phyloP scores from a whole-genome alignment of 2,888 invertebrate species.

The Adineta ricciae region DNA sequence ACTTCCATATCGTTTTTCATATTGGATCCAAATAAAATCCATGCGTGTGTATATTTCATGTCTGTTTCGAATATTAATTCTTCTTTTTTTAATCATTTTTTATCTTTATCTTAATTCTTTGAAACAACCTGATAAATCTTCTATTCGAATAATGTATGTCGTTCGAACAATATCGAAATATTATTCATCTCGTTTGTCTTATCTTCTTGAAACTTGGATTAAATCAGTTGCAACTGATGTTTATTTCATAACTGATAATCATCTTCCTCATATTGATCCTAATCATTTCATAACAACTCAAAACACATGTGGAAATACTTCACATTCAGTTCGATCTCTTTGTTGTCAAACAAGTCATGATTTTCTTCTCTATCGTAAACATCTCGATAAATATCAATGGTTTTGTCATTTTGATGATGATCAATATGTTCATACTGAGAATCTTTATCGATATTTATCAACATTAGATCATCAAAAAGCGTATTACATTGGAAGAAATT shows the following conservation, averaged over 20 bases:
- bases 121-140: background rate
- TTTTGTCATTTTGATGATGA: constrained; percentile 98
- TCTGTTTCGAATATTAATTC: too few species aligned
- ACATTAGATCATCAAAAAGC: background rate
- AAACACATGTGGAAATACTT: constrained; percentile 54
- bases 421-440: constrained; percentile 87
- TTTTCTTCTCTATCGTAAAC: background rate
- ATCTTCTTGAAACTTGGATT: constrained; percentile 88
- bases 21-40: too few species aligned
- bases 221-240: constrained; percentile 81
- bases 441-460: constrained; percentile 57
- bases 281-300: constrained; percentile 52
- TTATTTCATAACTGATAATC: constrained; percentile 42
- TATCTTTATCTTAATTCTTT: too few species aligned
- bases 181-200: constrained; percentile 69
- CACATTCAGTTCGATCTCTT: constrained; percentile 62
- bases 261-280: background rate
- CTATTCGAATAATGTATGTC: background rate
- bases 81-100: too few species aligned
- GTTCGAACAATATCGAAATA: constrained; percentile 68
- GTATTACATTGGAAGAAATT: background rate
- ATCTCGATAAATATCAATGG: constrained; percentile 56
- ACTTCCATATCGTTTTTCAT: too few species aligned
- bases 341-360: constrained; percentile 84
- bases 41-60: too few species aligned